These are phyloP conservation scores for Himalopsyche kuldschensis DNA, from an alignment of 2,888 invertebrate species.

Conservation along the genomic window DNA sequence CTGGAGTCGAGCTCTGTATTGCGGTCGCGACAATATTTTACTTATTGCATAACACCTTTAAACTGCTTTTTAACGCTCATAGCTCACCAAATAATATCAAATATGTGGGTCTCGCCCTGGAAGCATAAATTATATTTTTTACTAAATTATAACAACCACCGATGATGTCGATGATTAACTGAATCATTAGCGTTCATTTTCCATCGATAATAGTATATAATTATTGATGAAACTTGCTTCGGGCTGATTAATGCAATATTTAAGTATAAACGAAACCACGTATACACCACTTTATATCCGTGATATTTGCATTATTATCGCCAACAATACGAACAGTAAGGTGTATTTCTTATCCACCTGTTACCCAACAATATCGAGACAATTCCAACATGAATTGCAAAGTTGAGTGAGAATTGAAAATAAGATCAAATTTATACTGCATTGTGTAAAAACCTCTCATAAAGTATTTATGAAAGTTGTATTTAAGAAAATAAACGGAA, in stretches of 20 bases:
- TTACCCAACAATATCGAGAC: not conserved
- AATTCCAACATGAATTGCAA: not conserved
- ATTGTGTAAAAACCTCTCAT: not conserved
- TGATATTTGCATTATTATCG: not conserved
- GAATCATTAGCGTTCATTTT: too few relatives aligned
- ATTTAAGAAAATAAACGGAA: not conserved
- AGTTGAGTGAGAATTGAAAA: not conserved
- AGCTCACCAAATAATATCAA: too few relatives aligned
- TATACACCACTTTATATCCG: not conserved
- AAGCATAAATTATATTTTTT: too few relatives aligned
- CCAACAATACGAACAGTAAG: not conserved
- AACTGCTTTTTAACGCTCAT: too few relatives aligned
- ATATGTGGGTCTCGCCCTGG: too few relatives aligned
- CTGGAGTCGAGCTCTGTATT: too few relatives aligned
- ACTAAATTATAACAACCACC: too few relatives aligned
- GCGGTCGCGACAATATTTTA: too few relatives aligned
- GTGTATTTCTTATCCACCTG: not conserved
- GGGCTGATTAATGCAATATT: not conserved
- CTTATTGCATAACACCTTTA: too few relatives aligned
- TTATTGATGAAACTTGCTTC: too few relatives aligned
- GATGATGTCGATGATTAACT: too few relatives aligned
- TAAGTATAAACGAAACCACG: not conserved
- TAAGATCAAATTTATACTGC: not conserved
- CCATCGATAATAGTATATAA: too few relatives aligned
- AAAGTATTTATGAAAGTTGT: not conserved